Conservation (phyloP, 2,797 vertebrate species). For the Spinibarbus caldwelli region DNA sequence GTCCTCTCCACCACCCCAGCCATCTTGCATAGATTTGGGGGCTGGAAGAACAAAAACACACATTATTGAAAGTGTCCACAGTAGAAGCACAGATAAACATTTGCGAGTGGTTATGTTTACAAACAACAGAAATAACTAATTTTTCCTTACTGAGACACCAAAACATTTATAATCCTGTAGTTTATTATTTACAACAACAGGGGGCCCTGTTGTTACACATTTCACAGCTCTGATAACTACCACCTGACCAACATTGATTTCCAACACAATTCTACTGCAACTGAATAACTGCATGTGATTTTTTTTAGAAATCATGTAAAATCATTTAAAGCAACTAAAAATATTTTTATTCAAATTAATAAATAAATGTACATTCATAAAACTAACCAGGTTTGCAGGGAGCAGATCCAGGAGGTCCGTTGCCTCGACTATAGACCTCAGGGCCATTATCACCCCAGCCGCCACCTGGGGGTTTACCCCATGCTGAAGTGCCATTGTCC, state of each 20-base stretch:
- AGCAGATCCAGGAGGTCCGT: constrained; percentile 81
- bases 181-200: constrained; percentile 63
- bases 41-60: constrained; percentile 70
- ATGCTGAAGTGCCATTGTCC: constrained; percentile 95
- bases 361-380: neutral
- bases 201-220: constrained; percentile 65
- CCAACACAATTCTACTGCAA: neutral
- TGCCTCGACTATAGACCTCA: constrained; percentile 83
- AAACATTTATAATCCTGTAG: neutral
- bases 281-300: neutral
- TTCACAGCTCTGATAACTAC: constrained; percentile 4
- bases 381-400: constrained; percentile 88
- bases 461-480: constrained; percentile 88
- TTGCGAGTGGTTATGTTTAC: neutral
- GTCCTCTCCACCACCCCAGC: constrained; percentile 95
- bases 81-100: neutral
- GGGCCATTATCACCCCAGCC: constrained; percentile 88
- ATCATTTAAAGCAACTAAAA: neutral
- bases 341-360: neutral
- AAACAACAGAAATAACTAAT: neutral
- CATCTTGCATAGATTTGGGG: constrained; percentile 97
- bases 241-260: neutral
- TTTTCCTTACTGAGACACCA: neutral
- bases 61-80: neutral
- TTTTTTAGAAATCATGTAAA: neutral